Conservation (phyloP, 2,113 vertebrate species). For the Motacilla tschutschensis region DNA sequence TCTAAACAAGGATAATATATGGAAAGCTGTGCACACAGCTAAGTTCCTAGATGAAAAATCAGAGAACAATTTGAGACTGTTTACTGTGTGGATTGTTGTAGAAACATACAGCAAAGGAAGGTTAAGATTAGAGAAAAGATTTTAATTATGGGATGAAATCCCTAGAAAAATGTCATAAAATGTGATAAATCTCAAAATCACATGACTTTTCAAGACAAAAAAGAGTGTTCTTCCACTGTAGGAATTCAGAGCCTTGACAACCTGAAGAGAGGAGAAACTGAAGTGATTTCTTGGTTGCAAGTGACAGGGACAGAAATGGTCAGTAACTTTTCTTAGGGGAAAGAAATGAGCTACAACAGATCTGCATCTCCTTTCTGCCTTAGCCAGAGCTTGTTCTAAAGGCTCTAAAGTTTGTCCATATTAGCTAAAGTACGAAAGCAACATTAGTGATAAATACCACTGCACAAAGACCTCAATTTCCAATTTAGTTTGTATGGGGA, state of each 20-base stretch:
- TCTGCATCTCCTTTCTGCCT: neutral
- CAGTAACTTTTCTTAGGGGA: neutral
- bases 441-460: neutral
- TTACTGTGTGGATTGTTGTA: neutral
- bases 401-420: neutral
- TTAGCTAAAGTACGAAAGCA: neutral
- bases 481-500: neutral
- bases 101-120: neutral
- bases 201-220: neutral
- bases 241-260: neutral
- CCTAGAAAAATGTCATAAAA: neutral
- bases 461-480: neutral
- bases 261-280: neutral
- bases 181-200: neutral
- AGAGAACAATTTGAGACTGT: neutral
- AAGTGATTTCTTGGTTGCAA: neutral
- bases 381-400: neutral
- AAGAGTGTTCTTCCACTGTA: neutral
- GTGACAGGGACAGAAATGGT: neutral
- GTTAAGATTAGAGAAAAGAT: neutral
- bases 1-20: neutral
- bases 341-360: neutral
- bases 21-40: neutral
- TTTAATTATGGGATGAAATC: neutral
- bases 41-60: neutral